phyloP scores from a whole-genome alignment of 2,113 vertebrate species.

The Ictalurus furcatus region DNA sequence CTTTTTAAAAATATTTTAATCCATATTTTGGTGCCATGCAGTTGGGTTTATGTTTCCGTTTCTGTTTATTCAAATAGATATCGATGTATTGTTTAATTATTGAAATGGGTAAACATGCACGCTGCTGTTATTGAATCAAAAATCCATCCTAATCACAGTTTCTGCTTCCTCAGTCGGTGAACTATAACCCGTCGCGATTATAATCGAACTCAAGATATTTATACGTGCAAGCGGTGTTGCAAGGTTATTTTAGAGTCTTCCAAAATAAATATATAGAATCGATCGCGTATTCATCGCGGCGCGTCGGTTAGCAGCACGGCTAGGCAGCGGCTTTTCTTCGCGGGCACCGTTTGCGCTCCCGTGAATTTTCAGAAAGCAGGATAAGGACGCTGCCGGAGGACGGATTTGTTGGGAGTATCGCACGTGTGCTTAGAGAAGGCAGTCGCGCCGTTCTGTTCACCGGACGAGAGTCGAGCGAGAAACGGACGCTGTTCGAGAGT shows the following conservation, averaged over 20 bases:
- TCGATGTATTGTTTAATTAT: neutral
- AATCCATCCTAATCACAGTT: neutral
- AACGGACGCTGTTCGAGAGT: neutral
- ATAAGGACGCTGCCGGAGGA: neutral
- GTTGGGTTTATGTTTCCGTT: neutral
- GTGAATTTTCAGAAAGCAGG: neutral
- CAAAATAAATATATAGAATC: no score
- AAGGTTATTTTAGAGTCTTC: neutral
- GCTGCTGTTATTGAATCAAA: neutral
- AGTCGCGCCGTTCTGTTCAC: neutral
- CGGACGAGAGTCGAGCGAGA: neutral
- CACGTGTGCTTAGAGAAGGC: neutral
- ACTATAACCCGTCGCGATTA: neutral
- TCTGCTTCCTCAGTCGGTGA: neutral
- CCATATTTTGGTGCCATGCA: neutral
- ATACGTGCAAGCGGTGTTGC: neutral
- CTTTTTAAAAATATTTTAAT: neutral
- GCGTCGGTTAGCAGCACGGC: no score
- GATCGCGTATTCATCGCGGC: no score
- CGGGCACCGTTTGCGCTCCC: neutral
- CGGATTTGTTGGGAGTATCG: neutral
- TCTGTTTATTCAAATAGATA: neutral
- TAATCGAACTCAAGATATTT: neutral
- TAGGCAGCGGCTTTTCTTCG: neutral
- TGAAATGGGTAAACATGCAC: no score